Base-by-base conservation (phyloP, 2,888 invertebrate species). In the Cistogaster globosa region DNA sequence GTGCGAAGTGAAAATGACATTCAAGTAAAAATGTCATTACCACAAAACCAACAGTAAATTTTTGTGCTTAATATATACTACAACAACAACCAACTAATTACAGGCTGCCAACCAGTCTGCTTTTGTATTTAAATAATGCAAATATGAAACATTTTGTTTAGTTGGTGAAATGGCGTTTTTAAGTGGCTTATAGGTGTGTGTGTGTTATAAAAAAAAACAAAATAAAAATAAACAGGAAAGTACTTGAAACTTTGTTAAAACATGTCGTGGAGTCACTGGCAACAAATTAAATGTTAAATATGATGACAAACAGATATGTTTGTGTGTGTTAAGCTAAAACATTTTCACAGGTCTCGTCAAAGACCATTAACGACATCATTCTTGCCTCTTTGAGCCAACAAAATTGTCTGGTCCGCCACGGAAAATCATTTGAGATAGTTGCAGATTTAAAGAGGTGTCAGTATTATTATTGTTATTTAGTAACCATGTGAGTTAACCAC, bases 21-120 rank as follows among this genome's bases (percentile, higher is more conserved):
- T 72, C 48, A 77, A 80, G 68, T 74, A 57, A 42, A 32, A 81
- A 84, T 77, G 76, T 81, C 80, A 81, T 63, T 77, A 62, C 80
- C 84, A 77, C 67, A 80, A 72, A 82, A 18, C 75, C 75, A 81
- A 62, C 75, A 75, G 74, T 26, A 68, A 57, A 51, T 26, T 48
- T 8, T 53, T 65, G 9, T 26, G 42, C 48, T 22, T 48, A 38
- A 58, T n/a, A 16, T n/a, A 8, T n/a, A 62, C 45, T 22, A 51
- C 69, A 69, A 58, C 58, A 69, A 63, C 20, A 4, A 71, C 11
- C 14, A 45, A 55, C 32, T 20, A 32, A 7, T 14, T 20, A 45
- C n/a, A 48, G 45, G 9, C 32, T 32, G 32, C 7, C 5, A 36
- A 36, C 58, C 18, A 36, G n/a, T 20, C n/a, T 7, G 4, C 14